Conservation (phyloP, 2,888 invertebrate species). For the Sphaeridia pumilis region DNA sequence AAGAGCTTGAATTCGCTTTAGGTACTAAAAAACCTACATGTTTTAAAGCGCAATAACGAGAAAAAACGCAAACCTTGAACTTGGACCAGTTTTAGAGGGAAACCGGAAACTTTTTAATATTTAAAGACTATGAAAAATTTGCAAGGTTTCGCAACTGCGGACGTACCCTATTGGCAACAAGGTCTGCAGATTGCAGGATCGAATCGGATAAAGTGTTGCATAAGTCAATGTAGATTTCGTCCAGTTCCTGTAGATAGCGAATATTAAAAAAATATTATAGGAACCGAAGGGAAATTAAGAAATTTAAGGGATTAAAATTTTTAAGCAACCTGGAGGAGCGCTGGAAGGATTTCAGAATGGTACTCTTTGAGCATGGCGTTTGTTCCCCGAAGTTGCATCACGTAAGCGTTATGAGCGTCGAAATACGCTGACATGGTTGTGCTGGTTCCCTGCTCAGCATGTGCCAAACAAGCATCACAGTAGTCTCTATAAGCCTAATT, state of each 20-base stretch:
- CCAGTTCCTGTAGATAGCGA: conserved; percentile 83
- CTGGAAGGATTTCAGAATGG: conserved; percentile 71
- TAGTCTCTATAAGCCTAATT: conserved; percentile 85
- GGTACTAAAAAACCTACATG: no score
- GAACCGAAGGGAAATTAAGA: no score
- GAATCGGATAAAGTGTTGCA: conserved; percentile 78
- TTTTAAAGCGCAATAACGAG: no score
- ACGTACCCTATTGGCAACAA: conserved; percentile 72
- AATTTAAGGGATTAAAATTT: no score
- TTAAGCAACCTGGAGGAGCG: conserved; percentile 60
- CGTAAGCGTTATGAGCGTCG: conserved; percentile 85
- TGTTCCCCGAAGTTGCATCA: conserved; percentile 81
- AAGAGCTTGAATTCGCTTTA: no score
- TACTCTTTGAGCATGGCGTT: conserved; percentile 88
- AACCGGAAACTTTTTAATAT: no score
- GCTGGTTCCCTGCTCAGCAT: conserved; percentile 57
- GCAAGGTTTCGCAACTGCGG: no score
- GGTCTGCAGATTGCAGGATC: conserved; percentile 73
- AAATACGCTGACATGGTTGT: conserved; percentile 55
- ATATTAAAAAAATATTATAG: no score
- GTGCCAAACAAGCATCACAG: conserved; percentile 66
- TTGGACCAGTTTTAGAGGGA: no score
- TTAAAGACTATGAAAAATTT: no score
- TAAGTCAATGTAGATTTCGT: conserved; percentile 83
- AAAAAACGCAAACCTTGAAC: no score